phyloP scores from a whole-genome alignment of 2,113 vertebrate species.

The Crotalus horridus region DNA sequence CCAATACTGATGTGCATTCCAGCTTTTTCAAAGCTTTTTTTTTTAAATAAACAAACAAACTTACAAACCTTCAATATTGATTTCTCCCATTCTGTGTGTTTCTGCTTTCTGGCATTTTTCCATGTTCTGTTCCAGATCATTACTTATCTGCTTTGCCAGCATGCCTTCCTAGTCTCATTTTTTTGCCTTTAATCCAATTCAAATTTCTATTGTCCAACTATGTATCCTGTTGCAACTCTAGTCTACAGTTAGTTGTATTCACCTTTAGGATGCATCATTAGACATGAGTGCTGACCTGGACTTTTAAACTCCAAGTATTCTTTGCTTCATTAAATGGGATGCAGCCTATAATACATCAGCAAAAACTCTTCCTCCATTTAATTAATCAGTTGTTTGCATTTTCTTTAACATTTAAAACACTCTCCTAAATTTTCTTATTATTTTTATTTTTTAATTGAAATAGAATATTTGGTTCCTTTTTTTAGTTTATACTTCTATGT shows the following conservation, averaged over 20 bases:
- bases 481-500: background rate
- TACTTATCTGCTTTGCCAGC: background rate
- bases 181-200: background rate
- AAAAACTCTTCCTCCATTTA: background rate
- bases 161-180: background rate
- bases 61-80: background rate
- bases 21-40: background rate
- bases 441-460: background rate
- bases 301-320: background rate
- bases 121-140: background rate
- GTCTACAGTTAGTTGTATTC: background rate
- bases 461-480: background rate
- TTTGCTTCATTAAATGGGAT: background rate
- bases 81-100: background rate
- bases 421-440: background rate
- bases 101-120: background rate
- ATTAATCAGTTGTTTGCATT: background rate
- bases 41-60: background rate
- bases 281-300: background rate
- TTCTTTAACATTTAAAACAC: background rate
- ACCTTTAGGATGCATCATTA: constrained; percentile 4
- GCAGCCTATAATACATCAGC: background rate
- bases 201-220: background rate
- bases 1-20: background rate
- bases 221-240: background rate